Conservation (phyloP, 1,140 invertebrate genomes). For the Mylabris phalerata region DNA sequence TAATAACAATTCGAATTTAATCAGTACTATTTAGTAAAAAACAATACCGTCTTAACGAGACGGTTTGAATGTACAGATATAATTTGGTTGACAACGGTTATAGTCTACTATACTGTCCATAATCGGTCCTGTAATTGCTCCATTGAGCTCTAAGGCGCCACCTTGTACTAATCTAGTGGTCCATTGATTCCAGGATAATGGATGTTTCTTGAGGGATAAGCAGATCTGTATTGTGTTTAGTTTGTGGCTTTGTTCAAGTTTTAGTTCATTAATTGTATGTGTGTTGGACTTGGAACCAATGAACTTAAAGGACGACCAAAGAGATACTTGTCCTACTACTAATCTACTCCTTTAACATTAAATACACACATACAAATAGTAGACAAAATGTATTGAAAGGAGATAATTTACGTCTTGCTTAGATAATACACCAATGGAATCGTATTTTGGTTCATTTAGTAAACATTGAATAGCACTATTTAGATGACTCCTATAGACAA, state of each 20-base stretch:
- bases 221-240: slow-evolving; percentile 40
- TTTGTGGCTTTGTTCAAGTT: slow-evolving; percentile 36
- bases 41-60: slow-evolving; percentile 26
- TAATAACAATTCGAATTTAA: no score
- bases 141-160: slow-evolving; percentile 34
- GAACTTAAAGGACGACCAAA: slow-evolving; percentile 1
- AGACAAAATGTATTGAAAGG: no score
- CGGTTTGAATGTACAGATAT: slow-evolving; percentile 14
- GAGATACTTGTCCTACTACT: slow-evolving; percentile 11
- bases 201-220: slow-evolving; percentile 38
- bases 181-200: slow-evolving; percentile 40
- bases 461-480: no score
- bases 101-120: slow-evolving; percentile 7
- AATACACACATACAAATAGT: no score
- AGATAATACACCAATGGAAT: no score
- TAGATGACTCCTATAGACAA: no score
- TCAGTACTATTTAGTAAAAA: background rate
- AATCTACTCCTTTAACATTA: background rate
- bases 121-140: slow-evolving; percentile 31
- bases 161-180: slow-evolving; percentile 35
- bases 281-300: slow-evolving; percentile 22
- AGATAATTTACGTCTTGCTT: no score
- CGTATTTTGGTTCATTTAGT: no score
- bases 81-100: slow-evolving; percentile 20
- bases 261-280: slow-evolving; percentile 32